Percentiles rank a stretch among this genome's conserved stretches.
Conservation (phyloP, 2,113 vertebrate genomes). For the Recurvirostra avosetta region DNA sequence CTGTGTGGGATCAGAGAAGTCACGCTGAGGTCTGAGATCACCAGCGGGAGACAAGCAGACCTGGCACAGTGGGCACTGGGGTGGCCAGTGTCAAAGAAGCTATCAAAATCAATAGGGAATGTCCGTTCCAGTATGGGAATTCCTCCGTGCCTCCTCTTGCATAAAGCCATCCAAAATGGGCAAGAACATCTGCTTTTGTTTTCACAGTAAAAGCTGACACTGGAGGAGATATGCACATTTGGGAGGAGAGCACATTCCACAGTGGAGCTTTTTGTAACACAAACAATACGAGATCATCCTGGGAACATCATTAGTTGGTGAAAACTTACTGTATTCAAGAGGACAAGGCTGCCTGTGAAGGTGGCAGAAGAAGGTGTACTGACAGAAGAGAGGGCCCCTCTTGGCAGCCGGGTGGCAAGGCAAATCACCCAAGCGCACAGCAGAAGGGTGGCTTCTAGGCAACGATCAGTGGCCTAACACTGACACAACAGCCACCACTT, state of each 20-base stretch:
- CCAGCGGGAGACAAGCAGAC: background rate
- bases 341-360: background rate
- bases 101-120: background rate
- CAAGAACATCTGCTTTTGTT: slow-evolving; percentile 57
- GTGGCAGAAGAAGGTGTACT: background rate
- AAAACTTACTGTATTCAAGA: background rate
- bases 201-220: slow-evolving; percentile 33
- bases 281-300: background rate
- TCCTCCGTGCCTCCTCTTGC: background rate
- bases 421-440: background rate
- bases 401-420: background rate
- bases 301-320: background rate
- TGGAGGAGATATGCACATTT: background rate
- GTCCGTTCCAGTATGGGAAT: background rate
- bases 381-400: background rate
- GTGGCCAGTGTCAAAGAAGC: background rate
- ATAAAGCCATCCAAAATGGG: slow-evolving; percentile 9
- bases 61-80: background rate
- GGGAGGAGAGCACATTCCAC: slow-evolving; percentile 21
- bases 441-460: background rate
- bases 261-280: background rate
- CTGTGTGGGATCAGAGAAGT: background rate
- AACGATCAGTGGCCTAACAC: background rate
- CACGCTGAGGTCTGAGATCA: background rate
- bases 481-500: background rate